A percentile compares a stretch with the other conserved stretches of the same genome.
phyloP scores from a whole-genome alignment of 2,113 vertebrate genomes.

The Aptenodytes forsteri region DNA sequence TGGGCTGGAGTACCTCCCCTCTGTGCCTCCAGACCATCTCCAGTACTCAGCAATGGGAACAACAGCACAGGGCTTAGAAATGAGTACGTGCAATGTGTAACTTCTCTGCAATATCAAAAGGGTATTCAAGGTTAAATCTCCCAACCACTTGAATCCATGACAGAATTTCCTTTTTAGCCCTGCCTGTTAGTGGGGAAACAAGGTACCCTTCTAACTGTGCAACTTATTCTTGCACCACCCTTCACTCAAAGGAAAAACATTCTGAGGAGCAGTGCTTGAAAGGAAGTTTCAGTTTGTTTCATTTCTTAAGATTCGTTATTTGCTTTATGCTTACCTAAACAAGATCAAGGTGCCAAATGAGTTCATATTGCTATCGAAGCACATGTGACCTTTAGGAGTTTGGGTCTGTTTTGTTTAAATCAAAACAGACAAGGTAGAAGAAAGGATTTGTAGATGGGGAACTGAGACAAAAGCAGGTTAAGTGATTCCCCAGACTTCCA shows the following conservation, averaged over 20 bases:
- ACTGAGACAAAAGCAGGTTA: not conserved
- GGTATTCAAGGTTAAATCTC: not conserved
- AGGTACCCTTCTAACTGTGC: not conserved
- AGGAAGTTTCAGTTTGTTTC: not conserved
- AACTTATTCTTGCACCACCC: not conserved
- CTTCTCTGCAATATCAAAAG: not conserved
- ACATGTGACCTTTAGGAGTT: not conserved
- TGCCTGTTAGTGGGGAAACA: not conserved
- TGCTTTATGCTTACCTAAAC: not conserved
- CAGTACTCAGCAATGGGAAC: not conserved
- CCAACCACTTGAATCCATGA: not conserved
- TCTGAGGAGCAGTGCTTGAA: not conserved
- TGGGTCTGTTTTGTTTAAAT: not conserved
- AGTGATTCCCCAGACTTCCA: not conserved
- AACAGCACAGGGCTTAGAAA: not conserved
- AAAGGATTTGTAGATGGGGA: not conserved
- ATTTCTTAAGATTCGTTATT: not conserved
- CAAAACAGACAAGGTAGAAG: slow-evolving; percentile 9
- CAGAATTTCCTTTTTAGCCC: not conserved
- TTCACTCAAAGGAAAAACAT: not conserved
- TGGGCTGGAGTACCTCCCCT: not conserved
- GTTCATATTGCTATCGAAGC: not conserved
- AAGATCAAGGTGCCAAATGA: not conserved
- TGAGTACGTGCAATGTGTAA: accelerated
- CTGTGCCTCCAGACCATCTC: not conserved